Conservation (phyloP, 2,888 invertebrate genomes). For the Blastobasis lacticolella region DNA sequence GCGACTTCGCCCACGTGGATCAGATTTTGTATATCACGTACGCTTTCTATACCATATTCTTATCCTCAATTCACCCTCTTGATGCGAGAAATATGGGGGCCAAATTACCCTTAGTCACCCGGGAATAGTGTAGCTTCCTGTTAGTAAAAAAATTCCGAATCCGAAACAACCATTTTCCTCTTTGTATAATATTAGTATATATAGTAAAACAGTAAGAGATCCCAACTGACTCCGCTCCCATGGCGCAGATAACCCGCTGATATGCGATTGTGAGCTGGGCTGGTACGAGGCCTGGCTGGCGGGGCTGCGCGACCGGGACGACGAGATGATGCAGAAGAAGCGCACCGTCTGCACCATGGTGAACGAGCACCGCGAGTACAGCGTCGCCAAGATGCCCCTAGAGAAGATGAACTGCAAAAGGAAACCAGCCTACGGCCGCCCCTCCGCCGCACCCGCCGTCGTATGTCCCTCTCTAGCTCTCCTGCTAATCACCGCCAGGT, state of each 20-base stretch:
- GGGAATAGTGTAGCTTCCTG: neutral
- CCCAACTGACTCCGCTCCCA: too few species aligned
- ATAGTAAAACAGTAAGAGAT: too few species aligned
- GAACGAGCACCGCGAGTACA: slow-evolving; percentile 87
- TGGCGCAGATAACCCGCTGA: slow-evolving; percentile 86
- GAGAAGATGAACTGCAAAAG: slow-evolving; percentile 89
- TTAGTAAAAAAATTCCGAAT: neutral
- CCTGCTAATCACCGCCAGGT: slow-evolving; percentile 38
- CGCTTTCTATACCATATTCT: too few species aligned
- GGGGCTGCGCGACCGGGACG: slow-evolving; percentile 85
- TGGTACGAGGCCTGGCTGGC: slow-evolving; percentile 91
- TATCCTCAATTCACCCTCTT: too few species aligned
- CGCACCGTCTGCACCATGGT: slow-evolving; percentile 87
- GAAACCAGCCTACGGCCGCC: slow-evolving; percentile 68
- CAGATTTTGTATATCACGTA: too few species aligned
- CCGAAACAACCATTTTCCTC: neutral
- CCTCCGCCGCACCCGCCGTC: slow-evolving; percentile 36
- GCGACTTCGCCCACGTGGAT: too few species aligned
- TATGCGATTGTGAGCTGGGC: slow-evolving; percentile 89
- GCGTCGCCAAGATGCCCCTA: slow-evolving; percentile 85
- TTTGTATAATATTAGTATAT: too few species aligned
- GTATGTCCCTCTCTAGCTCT: slow-evolving; percentile 21
- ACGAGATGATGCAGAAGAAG: slow-evolving; percentile 92
- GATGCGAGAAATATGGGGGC: too few species aligned
- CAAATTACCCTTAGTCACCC: neutral